Conservation (phyloP, 2,113 vertebrate genomes). For the Turnix velox region DNA sequence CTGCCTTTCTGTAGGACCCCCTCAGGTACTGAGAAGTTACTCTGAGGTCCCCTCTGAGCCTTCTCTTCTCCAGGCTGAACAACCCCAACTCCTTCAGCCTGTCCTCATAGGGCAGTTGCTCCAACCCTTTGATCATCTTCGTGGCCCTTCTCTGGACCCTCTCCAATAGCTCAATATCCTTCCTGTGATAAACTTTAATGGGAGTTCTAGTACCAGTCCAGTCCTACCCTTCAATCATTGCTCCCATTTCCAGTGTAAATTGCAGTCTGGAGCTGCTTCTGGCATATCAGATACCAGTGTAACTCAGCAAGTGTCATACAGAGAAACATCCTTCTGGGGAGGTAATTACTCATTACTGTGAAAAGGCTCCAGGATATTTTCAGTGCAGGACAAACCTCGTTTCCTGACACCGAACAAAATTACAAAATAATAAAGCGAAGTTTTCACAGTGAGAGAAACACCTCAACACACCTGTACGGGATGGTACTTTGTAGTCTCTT, state of each 20-base stretch:
- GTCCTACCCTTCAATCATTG: background rate
- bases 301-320: background rate
- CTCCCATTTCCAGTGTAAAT: slow-evolving; percentile 18
- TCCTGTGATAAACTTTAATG: too few relatives aligned
- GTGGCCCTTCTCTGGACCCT: too few relatives aligned
- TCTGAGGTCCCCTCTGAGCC: too few relatives aligned
- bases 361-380: background rate
- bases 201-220: background rate
- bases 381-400: background rate
- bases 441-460: background rate
- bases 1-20: too few relatives aligned
- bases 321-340: background rate
- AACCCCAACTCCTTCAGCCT: too few relatives aligned
- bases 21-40: too few relatives aligned
- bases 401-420: background rate
- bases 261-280: slow-evolving; percentile 7
- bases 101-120: too few relatives aligned
- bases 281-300: background rate
- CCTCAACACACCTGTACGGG: background rate
- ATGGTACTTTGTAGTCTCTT: background rate
- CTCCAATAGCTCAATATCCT: too few relatives aligned
- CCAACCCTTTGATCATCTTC: too few relatives aligned
- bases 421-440: background rate
- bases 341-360: background rate
- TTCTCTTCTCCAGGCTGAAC: too few relatives aligned